Conservation (phyloP, 2,113 vertebrate species). For the Genyomyrus donnyi region DNA sequence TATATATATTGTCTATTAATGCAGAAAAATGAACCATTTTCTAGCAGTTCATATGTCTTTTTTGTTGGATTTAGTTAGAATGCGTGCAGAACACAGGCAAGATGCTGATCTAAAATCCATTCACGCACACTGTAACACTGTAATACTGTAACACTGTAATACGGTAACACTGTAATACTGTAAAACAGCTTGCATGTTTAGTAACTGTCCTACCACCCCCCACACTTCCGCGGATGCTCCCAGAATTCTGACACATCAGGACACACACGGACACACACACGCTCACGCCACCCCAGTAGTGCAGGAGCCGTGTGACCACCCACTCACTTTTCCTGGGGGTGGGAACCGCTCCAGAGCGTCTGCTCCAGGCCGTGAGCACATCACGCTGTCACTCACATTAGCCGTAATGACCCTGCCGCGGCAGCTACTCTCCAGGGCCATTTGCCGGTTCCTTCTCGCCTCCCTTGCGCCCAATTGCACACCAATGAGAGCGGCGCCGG, state of each 20-base stretch:
- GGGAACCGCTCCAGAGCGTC: neutral
- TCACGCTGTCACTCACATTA: neutral
- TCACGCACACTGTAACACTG: neutral
- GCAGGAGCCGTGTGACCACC: neutral
- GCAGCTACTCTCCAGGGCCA: neutral
- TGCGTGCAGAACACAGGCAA: neutral
- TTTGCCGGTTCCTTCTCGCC: neutral
- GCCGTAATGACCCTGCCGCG: neutral
- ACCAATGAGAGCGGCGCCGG: neutral
- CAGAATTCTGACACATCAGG: neutral
- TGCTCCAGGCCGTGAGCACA: neutral
- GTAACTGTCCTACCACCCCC: neutral
- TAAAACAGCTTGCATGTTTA: neutral
- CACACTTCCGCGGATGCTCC: neutral
- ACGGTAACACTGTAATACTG: neutral
- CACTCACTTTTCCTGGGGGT: neutral
- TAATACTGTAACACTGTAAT: neutral
- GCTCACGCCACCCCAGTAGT: neutral
- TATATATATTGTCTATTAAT: neutral
- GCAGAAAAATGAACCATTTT: neutral
- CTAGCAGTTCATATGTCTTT: neutral
- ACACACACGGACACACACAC: neutral
- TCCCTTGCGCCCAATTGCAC: neutral
- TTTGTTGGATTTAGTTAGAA: neutral
- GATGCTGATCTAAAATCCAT: neutral